Base-by-base conservation (phyloP, 30 jellyfish, hydroid and myxozoan species). In the Cassiopea andromeda region DNA sequence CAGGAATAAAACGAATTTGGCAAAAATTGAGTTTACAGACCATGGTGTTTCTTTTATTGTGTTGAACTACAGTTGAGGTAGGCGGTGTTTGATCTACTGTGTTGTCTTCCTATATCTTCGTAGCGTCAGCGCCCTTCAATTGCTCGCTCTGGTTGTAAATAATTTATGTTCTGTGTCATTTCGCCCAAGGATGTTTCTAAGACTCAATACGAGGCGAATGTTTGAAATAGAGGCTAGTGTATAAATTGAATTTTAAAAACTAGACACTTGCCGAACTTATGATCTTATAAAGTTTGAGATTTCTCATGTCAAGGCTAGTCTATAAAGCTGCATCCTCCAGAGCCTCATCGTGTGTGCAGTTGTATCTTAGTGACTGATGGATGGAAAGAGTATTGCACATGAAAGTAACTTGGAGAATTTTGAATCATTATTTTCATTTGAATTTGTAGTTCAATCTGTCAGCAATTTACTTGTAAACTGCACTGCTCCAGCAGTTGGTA, bases 401-500 rank as follows among this genome's bases (percentile, higher is more conserved):
- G 27, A 4, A 5, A 17, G 15, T 4, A 17, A 64, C 27, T 4
- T 64, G 73, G 73, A 64, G 73, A 64, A 64, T 4, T 2, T 4
- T 14, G 60, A 85, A 15, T 74, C 58, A 16, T 46, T 86, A 19
- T 86, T 86, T 60, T 86, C 93, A 43, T 86, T 86, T 61, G 93
- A 86, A 47, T 69, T 86, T 60, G 68, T 59, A n/a, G 83, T 86
- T 66, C 43, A 86, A 18, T 86, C 93, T 48, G 64, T 86, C 50
- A 54, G 64, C 38, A 49, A 64, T 1, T 48, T 86, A 6, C 45
- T 80, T 7, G 93, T 86, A 44, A 77, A 86, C 48, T 86, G 93
- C 60, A 47, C 38, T 14, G 82, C 85, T 16, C 93, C 93, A 15
- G 93, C 93, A 1, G 88, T 86, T 76, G 93, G 86, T 3, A 75